Percentiles rank a stretch among this genome's conserved stretches.
Conservation (phyloP, 2,888 invertebrate species). For the Callyntrura sp. region DNA sequence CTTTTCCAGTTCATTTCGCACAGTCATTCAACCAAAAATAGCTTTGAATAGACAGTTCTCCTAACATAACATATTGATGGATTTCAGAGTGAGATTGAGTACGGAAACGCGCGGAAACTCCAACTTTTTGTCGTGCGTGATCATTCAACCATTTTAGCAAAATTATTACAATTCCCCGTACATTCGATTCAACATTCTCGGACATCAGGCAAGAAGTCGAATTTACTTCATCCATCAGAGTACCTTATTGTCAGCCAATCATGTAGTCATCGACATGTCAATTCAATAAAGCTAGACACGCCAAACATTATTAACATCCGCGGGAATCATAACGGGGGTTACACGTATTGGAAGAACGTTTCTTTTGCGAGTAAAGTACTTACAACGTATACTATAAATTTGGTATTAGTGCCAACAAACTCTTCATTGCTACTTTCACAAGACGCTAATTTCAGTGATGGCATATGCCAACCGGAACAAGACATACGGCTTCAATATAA, state of each 20-base stretch:
- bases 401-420: too few relatives aligned
- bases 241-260: not conserved
- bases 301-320: not conserved
- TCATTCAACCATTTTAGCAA: slow-evolving; percentile 21
- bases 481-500: too few relatives aligned
- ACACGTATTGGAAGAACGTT: too few relatives aligned
- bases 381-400: not conserved
- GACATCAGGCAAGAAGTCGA: too few relatives aligned
- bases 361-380: not conserved
- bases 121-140: slow-evolving; percentile 1
- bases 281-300: slow-evolving; percentile 1
- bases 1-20: slow-evolving; percentile 55
- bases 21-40: slow-evolving; percentile 2
- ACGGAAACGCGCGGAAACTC: too few relatives aligned
- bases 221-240: too few relatives aligned
- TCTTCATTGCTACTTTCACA: slow-evolving; percentile 13
- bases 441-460: slow-evolving; percentile 3
- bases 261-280: not conserved
- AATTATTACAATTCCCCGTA: not conserved
- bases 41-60: not conserved
- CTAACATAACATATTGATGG: not conserved
- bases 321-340: too few relatives aligned
- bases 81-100: not conserved
- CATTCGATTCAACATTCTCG: not conserved
- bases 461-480: not conserved